A percentile compares a stretch with the other conserved stretches of the same genome.
These are phyloP conservation scores for Alviniconcha strummeri DNA, from an alignment of 2,888 invertebrate species.

Conservation along the genomic window DNA sequence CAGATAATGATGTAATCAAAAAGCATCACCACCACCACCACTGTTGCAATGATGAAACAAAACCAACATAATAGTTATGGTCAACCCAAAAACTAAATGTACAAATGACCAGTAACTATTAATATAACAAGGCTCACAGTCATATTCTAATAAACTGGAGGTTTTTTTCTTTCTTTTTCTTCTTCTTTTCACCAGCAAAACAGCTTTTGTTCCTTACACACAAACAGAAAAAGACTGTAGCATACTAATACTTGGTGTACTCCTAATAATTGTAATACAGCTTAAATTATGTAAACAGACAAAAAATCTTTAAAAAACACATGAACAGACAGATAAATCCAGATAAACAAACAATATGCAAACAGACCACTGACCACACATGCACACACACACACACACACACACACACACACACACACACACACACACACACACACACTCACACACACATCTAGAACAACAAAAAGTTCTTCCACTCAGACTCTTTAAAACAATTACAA, in stretches of 20 bases:
- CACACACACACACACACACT: neutral
- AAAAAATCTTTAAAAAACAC: neutral
- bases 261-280: neutral
- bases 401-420: neutral
- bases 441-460: neutral
- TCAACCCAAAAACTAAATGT: no score
- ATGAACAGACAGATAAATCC: neutral
- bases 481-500: neutral
- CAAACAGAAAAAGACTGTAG: neutral
- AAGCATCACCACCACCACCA: no score
- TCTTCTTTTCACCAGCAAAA: no score
- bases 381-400: constrained; percentile 3
- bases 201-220: no score
- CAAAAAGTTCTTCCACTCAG: neutral
- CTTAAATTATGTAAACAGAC: neutral
- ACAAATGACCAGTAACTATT: no score
- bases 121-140: no score
- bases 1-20: no score
- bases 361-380: neutral
- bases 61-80: no score
- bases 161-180: no score
- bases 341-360: neutral
- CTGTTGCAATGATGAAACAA: no score
- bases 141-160: no score
- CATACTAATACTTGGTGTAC: neutral